Evolutionary conservation across 2,888 invertebrate species (phyloP).

Genomic region (Tethea ocularis): DNA sequence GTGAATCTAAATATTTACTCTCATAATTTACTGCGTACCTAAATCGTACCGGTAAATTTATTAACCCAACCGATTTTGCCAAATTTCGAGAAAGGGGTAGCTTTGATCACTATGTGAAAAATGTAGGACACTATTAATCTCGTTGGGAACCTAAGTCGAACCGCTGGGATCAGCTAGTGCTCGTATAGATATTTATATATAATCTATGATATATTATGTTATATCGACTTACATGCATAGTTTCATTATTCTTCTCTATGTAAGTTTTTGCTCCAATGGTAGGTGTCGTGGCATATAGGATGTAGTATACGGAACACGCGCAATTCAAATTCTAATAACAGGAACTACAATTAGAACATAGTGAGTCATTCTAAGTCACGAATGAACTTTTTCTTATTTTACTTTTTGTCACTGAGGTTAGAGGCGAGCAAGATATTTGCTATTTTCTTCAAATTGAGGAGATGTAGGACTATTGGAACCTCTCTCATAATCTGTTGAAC

Average conservation of each 20-base stretch:
- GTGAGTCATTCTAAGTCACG: conserved; percentile 11
- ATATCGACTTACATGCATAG: no score
- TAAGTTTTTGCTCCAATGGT: not conserved
- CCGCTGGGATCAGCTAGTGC: no score
- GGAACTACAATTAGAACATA: conserved; percentile 10
- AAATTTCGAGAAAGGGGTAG: no score
- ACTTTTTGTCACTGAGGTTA: conserved; percentile 8
- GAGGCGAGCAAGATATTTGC: not conserved
- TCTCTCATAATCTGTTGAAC: not conserved
- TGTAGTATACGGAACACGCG: not conserved
- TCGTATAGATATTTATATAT: no score
- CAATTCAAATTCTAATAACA: not conserved
- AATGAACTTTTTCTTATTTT: conserved; percentile 10
- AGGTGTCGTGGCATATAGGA: not conserved
- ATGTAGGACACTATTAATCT: no score
- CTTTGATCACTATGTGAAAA: no score
- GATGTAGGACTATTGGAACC: not conserved
- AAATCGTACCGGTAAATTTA: no score
- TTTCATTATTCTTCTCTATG: not conserved
- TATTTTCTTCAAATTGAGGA: not conserved
- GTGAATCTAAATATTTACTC: no score
- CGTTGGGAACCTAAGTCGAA: no score
- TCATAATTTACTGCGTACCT: no score
- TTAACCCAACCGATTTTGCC: no score
- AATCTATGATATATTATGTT: no score